A percentile compares a stretch with the other conserved stretches of the same genome.
Conservation (phyloP, 2,888 invertebrate species). For the Drosophila flavopinicola region DNA sequence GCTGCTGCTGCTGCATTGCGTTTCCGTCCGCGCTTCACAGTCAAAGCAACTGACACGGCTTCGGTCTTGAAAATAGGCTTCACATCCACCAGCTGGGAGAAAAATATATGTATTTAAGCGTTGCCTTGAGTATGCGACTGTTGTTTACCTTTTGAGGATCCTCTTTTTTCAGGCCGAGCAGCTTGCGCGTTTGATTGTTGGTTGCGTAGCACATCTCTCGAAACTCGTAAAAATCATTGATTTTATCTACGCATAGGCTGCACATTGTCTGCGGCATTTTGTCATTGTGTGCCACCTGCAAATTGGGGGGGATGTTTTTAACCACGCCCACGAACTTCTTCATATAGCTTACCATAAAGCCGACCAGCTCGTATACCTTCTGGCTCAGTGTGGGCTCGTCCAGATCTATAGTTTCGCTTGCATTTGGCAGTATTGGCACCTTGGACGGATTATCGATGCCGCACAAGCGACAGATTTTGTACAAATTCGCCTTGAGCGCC, state of each 20-base stretch:
- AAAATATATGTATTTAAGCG: background rate
- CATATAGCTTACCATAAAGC: slow-evolving; percentile 71
- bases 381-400: slow-evolving; percentile 82
- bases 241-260: slow-evolving; percentile 87
- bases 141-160: slow-evolving; percentile 67
- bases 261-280: slow-evolving; percentile 88
- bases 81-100: slow-evolving; percentile 44
- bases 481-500: slow-evolving; percentile 81
- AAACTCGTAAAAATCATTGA: slow-evolving; percentile 87
- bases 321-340: slow-evolving; percentile 1
- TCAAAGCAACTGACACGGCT: background rate
- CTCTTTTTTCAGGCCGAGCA: slow-evolving; percentile 79
- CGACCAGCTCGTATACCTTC: slow-evolving; percentile 81
- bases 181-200: slow-evolving; percentile 85
- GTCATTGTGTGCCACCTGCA: slow-evolving; percentile 86
- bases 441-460: slow-evolving; percentile 83
- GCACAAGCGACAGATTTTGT: slow-evolving; percentile 84
- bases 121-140: too few relatives aligned
- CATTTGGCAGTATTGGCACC: slow-evolving; percentile 71
- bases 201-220: slow-evolving; percentile 86
- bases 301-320: slow-evolving; percentile 12
- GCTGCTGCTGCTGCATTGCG: slow-evolving; percentile 46
- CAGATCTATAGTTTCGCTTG: slow-evolving; percentile 58
- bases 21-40: slow-evolving; percentile 65
- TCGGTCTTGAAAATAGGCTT: slow-evolving; percentile 61